Evolutionary conservation across 1,140 invertebrate species (phyloP).

Genomic region (Drosophila pseudoobscura): DNA sequence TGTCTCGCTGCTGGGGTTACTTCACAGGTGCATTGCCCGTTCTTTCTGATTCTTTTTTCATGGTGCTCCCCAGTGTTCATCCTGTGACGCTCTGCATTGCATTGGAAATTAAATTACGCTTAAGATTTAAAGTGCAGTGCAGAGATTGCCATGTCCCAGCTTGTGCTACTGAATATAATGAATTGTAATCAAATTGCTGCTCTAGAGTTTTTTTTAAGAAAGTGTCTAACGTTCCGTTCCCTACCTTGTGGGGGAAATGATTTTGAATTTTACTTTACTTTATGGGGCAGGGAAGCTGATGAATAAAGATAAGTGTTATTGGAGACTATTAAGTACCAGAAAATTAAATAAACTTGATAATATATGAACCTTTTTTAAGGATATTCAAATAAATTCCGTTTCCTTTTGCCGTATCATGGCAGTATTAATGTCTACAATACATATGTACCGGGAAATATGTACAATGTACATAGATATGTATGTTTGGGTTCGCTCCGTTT

Average conservation of each 20-base stretch:
- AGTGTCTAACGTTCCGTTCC: background rate
- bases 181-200: constrained; percentile 53
- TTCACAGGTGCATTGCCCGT: constrained; percentile 54
- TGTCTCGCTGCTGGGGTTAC: constrained; percentile 5
- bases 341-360: no score
- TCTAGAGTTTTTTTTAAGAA: constrained; percentile 1
- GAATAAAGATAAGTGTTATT: background rate
- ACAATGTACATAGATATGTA: background rate
- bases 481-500: background rate
- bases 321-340: no score
- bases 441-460: background rate
- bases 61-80: background rate
- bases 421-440: no score
- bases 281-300: background rate
- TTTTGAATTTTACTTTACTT: no score
- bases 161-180: constrained; percentile 48
- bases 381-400: no score
- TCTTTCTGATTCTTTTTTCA: constrained; percentile 7
- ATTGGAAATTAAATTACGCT: constrained; percentile 68
- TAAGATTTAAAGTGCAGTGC: constrained; percentile 64
- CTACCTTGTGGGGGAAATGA: no score
- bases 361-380: no score
- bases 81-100: constrained; percentile 32
- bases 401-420: background rate
- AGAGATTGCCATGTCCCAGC: constrained; percentile 30